Percentiles rank a stretch among this genome's conserved stretches.
These are phyloP conservation scores for Oreonectes daqikongensis DNA, from an alignment of 2,797 vertebrate species.

Conservation along the genomic window DNA sequence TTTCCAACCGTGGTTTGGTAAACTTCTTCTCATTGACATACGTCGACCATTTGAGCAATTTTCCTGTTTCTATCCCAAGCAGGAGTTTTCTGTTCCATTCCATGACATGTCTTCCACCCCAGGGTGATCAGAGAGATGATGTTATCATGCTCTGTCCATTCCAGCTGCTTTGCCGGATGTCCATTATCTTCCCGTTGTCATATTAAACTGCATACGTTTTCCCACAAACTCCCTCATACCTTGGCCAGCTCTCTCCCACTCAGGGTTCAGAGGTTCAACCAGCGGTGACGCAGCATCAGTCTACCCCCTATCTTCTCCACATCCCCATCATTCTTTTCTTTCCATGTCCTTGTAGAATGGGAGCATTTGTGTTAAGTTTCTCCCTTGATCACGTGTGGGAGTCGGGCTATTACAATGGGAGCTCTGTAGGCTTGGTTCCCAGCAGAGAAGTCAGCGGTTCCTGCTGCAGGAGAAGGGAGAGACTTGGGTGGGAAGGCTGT, in stretches of 20 bases:
- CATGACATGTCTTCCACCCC: constrained; percentile 5
- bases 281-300: constrained; percentile 28
- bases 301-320: constrained; percentile 9
- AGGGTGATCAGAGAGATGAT: constrained; percentile 29
- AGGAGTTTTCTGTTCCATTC: constrained; percentile 6
- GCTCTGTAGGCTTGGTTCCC: constrained; percentile 65
- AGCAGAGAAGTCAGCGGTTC: constrained; percentile 46
- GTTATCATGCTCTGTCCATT: constrained; percentile 38
- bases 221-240: constrained; percentile 15
- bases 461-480: constrained; percentile 37
- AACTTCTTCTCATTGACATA: constrained; percentile 23
- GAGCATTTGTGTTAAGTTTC: constrained; percentile 48
- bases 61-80: neutral
- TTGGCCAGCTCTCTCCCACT: constrained; percentile 25
- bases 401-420: constrained; percentile 68
- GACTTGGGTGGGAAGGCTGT: constrained; percentile 44
- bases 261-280: constrained; percentile 38
- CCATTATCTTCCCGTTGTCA: constrained; percentile 17
- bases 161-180: constrained; percentile 49
- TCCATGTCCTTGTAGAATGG: constrained; percentile 39
- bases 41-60: neutral
- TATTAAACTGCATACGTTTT: constrained; percentile 11
- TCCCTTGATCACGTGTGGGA: constrained; percentile 64
- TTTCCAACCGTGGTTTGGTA: constrained; percentile 47
- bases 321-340: constrained; percentile 30